Base-by-base conservation (phyloP, 1,140 invertebrate genomes). In the Drosophila guanche region DNA sequence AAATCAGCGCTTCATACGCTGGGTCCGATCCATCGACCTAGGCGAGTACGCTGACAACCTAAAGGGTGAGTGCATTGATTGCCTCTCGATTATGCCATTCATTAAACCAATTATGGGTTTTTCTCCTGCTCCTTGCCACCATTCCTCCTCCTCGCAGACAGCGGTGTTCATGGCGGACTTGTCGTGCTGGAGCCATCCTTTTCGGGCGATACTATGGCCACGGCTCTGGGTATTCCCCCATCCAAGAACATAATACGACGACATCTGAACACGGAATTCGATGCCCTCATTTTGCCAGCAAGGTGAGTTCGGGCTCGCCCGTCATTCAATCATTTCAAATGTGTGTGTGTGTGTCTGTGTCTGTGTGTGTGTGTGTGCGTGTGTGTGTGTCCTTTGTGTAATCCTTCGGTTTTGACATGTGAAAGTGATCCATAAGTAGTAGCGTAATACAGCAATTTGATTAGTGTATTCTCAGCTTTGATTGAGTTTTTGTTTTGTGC, bases 21-120 rank as follows among this genome's bases (percentile, higher is more conserved):
- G 97, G 97, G 96, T 97, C 20, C 94, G 96, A 77, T 96, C 95
- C 90, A 98, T 99, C 89, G 97, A 99, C 92, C 93, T 99, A 76
- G 95, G 95, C 47, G 97, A 99, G 93, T 99, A 98, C 90, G 96
- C 97, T 68, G 96, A 98, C 66, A 98, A 98, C 92, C 93, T 98
- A n/a, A 97, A 97, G 95, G 96, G 96, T 97, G 92, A 69, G 89
- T 20, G 46, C 63, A 76, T 76, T 65, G 45, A 62, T 66, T 43
- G 41, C 56, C 29, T 8, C 43, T 47, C 53, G 27, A 51, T 61
- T 76, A 42, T 53, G 76, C 53, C 70, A 60, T 59, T 68, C 70
- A 59, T 25, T 41, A 45, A 27, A 12, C 43, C 76, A 68, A 72
- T 79, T 51, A 58, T 14, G 14, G 14, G 16, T 6, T 14, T 16